A percentile compares a stretch with the other conserved stretches of the same genome.
phyloP scores from a whole-genome alignment of 2,113 vertebrate genomes.

The Marmota monax region DNA sequence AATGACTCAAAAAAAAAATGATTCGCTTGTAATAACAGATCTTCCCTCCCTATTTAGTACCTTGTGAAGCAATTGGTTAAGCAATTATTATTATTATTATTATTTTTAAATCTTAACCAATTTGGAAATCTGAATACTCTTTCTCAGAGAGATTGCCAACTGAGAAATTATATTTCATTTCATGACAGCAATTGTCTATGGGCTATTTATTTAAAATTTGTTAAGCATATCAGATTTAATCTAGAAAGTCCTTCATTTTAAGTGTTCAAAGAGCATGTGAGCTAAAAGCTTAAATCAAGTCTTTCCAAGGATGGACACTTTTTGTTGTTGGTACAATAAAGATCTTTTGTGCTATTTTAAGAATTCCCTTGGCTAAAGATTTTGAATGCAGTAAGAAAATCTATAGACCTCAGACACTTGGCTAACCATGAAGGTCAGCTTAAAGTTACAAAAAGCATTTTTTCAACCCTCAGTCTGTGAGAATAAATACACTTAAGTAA shows the following conservation, averaged over 20 bases:
- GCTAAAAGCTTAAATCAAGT: conserved; percentile 58
- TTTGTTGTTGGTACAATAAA: conserved; percentile 47
- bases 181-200: neutral
- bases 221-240: conserved; percentile 39
- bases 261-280: conserved; percentile 33
- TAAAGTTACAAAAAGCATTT: conserved; percentile 39
- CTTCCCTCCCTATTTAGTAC: neutral
- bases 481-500: neutral
- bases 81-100: neutral
- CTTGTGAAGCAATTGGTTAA: conserved; percentile 18
- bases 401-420: conserved; percentile 70
- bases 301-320: conserved; percentile 10
- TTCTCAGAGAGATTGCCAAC: conserved; percentile 43
- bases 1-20: neutral
- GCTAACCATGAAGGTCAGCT: conserved; percentile 50
- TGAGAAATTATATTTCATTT: conserved; percentile 44
- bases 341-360: conserved; percentile 78
- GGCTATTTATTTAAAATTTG: conserved; percentile 53
- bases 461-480: neutral
- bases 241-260: conserved; percentile 64
- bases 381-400: conserved; percentile 77
- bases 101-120: neutral
- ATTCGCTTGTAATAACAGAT: neutral
- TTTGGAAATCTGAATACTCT: conserved; percentile 9
- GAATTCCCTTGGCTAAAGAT: conserved; percentile 70